These are phyloP conservation scores for Galagoides demidoff DNA, from an alignment of 2,797 vertebrate species.

Conservation along the genomic window DNA sequence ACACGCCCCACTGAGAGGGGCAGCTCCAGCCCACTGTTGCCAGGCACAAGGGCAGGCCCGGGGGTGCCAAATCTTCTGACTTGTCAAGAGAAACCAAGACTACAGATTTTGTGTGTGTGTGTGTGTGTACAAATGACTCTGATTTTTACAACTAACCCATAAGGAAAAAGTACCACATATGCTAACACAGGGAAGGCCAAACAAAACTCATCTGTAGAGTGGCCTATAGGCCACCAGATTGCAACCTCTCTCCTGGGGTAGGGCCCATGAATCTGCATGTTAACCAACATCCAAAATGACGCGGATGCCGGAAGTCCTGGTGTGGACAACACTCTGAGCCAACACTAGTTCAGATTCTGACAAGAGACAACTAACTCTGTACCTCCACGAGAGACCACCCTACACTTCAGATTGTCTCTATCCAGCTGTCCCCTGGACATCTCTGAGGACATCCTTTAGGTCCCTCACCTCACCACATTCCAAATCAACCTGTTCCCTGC, in stretches of 20 bases:
- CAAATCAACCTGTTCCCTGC: background rate
- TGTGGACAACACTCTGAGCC: background rate
- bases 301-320: constrained; percentile 12
- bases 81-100: constrained; percentile 30
- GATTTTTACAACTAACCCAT: constrained; percentile 37
- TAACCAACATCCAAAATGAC: background rate
- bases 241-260: constrained; percentile 47
- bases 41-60: constrained; percentile 51
- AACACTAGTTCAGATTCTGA: background rate
- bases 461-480: background rate
- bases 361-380: background rate
- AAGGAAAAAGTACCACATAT: constrained; percentile 25
- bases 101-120: background rate
- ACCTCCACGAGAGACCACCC: background rate
- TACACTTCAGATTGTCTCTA: fast-evolving
- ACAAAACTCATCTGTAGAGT: constrained; percentile 73
- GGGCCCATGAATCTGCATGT: background rate
- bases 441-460: background rate
- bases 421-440: background rate
- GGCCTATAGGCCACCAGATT: constrained; percentile 59
- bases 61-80: constrained; percentile 54
- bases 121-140: background rate
- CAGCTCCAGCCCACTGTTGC: constrained; percentile 29
- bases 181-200: constrained; percentile 77
- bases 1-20: constrained; percentile 31